Evolutionary conservation across 1,140 invertebrate genomes (phyloP).

Genomic region (Ectropis grisescens): DNA sequence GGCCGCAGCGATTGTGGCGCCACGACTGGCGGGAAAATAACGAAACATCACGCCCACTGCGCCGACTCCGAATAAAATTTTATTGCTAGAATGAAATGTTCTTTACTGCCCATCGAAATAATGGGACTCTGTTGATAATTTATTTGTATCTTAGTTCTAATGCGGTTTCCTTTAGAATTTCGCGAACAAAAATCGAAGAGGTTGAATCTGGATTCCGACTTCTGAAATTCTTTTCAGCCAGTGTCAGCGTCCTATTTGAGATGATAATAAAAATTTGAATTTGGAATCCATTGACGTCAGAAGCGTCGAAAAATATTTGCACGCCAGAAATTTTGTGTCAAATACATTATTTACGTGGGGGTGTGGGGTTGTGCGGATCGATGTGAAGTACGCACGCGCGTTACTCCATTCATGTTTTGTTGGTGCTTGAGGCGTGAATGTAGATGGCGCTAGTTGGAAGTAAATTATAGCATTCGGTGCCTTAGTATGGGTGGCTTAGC

Average conservation of each 20-base stretch:
- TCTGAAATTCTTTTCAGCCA: too few relatives aligned
- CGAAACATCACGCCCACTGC: slow-evolving; percentile 21
- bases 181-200: too few relatives aligned
- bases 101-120: too few relatives aligned
- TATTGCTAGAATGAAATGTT: slow-evolving; percentile 16
- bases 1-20: slow-evolving; percentile 39
- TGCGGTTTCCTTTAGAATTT: too few relatives aligned
- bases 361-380: slow-evolving; percentile 28
- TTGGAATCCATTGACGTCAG: slow-evolving; percentile 5
- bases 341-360: slow-evolving; percentile 43
- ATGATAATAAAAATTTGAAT: not conserved
- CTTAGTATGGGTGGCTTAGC: not conserved
- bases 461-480: slow-evolving; percentile 3
- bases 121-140: too few relatives aligned
- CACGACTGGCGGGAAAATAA: slow-evolving; percentile 37
- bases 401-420: slow-evolving; percentile 26
- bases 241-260: too few relatives aligned
- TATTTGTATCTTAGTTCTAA: too few relatives aligned
- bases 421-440: slow-evolving; percentile 14
- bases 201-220: too few relatives aligned
- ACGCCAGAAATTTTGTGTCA: slow-evolving; percentile 16
- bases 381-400: slow-evolving; percentile 45
- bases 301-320: slow-evolving; percentile 10
- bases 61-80: slow-evolving; percentile 33
- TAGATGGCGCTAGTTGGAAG: slow-evolving; percentile 30